Base-by-base conservation (phyloP, 2,888 invertebrate genomes). In the Polydrusus tereticollis region DNA sequence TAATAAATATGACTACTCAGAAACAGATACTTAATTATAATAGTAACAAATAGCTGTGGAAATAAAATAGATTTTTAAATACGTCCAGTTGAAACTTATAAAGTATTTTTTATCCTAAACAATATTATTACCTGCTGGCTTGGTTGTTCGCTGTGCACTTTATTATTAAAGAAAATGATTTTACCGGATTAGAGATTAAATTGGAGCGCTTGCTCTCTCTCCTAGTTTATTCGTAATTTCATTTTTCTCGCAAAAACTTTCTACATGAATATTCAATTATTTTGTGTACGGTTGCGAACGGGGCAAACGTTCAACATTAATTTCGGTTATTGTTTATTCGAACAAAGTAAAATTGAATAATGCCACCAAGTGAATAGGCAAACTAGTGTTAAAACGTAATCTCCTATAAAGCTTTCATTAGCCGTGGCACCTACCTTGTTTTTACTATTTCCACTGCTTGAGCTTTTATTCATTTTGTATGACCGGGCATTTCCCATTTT, bases 201-300 rank as follows among this genome's bases (percentile, higher is more conserved):
- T 23, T 43, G 41, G 41, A 29, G 65, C 29, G 14, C 50, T 52
- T 38, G 64, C 29, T 43, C 41, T 38, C 50, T 59, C 20, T 60
- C 33, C 60, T 71, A 58, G 70, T 71, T 65, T 71, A 59, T 65
- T 47, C 58, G 50, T 71, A 71, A 71, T 71, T 57, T 59, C 65
- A 71, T 65, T 65, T 71, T 71, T 64, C 47, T 33, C 38, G 64
- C 59, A 66, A 74, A 74, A 67, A 71, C 66, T 62, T 65, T 63
- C 64, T 63, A 74, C 74, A 74, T 64, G 74, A 71, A 74, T 74
- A 74, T 74, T 74, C 74, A 74, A 74, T 74, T 74, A 74, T 74
- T 41, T 60, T 55, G 62, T 55, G 43, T 33, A 55, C 47, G 73
- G 57, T 57, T 62, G 29, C 20, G 47, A 63, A 66, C 33, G 69